Conservation (phyloP, 2,797 vertebrate genomes). For the Lutjanus argentimaculatus region DNA sequence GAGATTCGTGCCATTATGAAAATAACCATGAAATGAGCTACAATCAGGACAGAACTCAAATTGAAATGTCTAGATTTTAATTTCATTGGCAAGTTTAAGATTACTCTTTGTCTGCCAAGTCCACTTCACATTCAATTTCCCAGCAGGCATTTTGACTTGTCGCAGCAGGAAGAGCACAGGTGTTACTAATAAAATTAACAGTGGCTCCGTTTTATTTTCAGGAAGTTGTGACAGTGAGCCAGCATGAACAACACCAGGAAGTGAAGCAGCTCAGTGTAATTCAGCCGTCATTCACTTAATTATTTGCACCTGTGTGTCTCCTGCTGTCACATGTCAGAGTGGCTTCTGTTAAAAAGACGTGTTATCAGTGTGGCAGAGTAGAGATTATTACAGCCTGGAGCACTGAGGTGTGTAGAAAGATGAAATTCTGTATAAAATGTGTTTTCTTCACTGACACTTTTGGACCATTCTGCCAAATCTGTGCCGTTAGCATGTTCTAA, state of each 20-base stretch:
- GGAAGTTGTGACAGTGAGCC: neutral
- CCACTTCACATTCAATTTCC: neutral
- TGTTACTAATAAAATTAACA: neutral
- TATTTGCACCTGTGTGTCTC: neutral
- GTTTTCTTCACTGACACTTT: neutral
- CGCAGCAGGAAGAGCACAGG: neutral
- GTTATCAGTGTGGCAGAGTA: neutral
- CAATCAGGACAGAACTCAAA: neutral
- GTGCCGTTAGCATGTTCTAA: no score
- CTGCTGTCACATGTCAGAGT: neutral
- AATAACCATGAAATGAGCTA: neutral
- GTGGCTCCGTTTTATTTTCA: neutral
- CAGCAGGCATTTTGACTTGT: neutral
- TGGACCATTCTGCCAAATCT: no score
- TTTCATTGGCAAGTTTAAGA: neutral
- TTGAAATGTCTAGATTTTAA: neutral
- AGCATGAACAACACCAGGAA: neutral
- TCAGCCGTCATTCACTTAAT: neutral
- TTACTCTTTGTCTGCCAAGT: neutral
- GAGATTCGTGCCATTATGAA: neutral
- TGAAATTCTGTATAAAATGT: no score
- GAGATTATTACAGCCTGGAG: neutral
- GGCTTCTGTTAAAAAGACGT: neutral
- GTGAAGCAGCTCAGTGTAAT: neutral
- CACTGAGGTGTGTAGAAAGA: neutral